Base-by-base conservation (phyloP, 2,797 vertebrate species). In the Emys orbicularis region DNA sequence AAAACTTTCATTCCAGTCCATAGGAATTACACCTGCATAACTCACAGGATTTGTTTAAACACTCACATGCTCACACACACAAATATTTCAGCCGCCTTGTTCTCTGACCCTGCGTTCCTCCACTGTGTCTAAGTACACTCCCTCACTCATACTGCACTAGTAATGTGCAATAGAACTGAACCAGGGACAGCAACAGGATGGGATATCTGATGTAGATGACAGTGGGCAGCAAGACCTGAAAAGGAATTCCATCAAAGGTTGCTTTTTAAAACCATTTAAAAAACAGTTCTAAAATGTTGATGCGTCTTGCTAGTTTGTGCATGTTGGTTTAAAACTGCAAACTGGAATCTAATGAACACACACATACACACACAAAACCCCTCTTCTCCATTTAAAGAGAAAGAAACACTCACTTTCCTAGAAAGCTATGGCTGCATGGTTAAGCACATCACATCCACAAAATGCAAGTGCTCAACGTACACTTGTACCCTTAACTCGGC, bases 41-140 rank as follows among this genome's bases (percentile, higher is more conserved):
- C 65, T 68, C 65, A 21, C 18, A 23, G 65, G n/a, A 37, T 68
- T 68, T 37, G 34, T 21, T 68, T 68, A 23, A 37, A 68, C n/a
- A 68, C 61, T 25, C 37, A 23, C 18, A 23, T 5, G n/a, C 52
- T 53, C 52, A 6, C 50, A 53, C 52, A 53, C 19, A n/a, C 37
- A 9, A 41, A 16, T 15, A 41, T 61, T 88, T 57, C 53, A 88
- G 19, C 16, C n/a, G 37, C 74, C 49, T 81, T 27, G 11, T 27
- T 25, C 25, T 37, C 52, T 52, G 57, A 80, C n/a, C 12, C 44
- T 18, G 11, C 47, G 44, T 86, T 84, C 59, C 77, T 83, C 91
- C 0, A 0, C 49, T 49, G 31, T 47, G 41, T 16, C 13, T 13
- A 47, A 47, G 27, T 47, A 29, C 74, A 44, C 44, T 27, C 9